Conservation (phyloP, 1,140 invertebrate genomes). For the Cyphomyrmex costatus region DNA sequence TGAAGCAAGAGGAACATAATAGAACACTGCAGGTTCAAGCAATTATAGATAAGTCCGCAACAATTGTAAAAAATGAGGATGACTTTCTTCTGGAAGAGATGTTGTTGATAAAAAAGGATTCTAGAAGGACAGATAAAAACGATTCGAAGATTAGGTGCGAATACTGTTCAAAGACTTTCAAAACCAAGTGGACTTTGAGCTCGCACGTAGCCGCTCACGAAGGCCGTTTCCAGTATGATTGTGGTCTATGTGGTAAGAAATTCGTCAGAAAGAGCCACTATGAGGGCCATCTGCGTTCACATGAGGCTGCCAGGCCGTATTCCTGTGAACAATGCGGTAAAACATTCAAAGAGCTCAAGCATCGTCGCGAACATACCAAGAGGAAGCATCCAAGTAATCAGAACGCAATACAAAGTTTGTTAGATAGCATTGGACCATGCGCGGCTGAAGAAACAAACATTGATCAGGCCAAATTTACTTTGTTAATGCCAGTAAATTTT, state of each 20-base stretch:
- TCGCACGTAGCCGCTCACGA: slow-evolving; percentile 85
- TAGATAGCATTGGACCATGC: slow-evolving; percentile 83
- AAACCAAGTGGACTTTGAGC: slow-evolving; percentile 85
- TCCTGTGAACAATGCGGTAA: slow-evolving; percentile 85
- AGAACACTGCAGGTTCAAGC: slow-evolving; percentile 66
- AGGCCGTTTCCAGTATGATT: slow-evolving; percentile 85
- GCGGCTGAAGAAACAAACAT: slow-evolving; percentile 78
- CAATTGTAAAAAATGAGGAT: slow-evolving; percentile 74
- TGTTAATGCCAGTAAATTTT: slow-evolving; percentile 85
- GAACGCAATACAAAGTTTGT: slow-evolving; percentile 81
- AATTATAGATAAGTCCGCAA: slow-evolving; percentile 18
- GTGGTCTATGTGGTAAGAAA: slow-evolving; percentile 84
- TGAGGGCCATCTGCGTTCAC: slow-evolving; percentile 84
- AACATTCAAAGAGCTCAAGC: slow-evolving; percentile 85
- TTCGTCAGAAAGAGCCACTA: slow-evolving; percentile 86
- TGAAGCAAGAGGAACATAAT: slow-evolving; percentile 79
- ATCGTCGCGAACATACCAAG: slow-evolving; percentile 85
- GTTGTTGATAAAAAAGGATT: slow-evolving; percentile 82
- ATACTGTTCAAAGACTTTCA: slow-evolving; percentile 86
- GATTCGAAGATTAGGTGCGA: slow-evolving; percentile 82
- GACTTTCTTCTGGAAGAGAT: slow-evolving; percentile 84
- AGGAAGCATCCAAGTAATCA: slow-evolving; percentile 82
- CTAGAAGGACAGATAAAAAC: slow-evolving; percentile 47
- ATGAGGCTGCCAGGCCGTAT: slow-evolving; percentile 84
- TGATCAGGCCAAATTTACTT: slow-evolving; percentile 83